These are phyloP conservation scores for Bovichtus diacanthus DNA, from an alignment of 2,797 vertebrate genomes.

Conservation along the genomic window DNA sequence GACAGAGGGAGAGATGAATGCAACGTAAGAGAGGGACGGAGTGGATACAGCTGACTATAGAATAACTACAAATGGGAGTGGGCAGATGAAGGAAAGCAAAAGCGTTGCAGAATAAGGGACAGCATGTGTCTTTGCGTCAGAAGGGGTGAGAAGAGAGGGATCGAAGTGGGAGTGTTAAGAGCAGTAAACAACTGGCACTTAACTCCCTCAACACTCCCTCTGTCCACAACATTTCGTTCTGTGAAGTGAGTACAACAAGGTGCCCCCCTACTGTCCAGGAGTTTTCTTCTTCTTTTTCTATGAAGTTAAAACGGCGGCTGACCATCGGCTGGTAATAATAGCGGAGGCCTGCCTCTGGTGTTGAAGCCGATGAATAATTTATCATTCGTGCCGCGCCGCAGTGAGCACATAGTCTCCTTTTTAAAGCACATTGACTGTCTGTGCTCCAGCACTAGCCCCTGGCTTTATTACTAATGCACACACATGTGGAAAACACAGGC, in stretches of 20 bases:
- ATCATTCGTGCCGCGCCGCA: constrained; percentile 66
- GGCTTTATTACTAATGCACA: constrained; percentile 61
- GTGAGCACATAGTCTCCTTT: constrained; percentile 72
- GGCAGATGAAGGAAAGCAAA: neutral
- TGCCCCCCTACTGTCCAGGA: neutral
- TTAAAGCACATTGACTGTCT: constrained; percentile 73
- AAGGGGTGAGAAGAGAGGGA: neutral
- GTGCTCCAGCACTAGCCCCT: constrained; percentile 51
- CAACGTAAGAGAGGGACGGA: constrained; percentile 31
- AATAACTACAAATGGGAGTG: constrained; percentile 18
- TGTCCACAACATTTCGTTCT: constrained; percentile 19
- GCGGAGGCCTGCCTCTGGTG: constrained; percentile 55
- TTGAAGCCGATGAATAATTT: constrained; percentile 81
- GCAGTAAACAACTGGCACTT: constrained; percentile 33
- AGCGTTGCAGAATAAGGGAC: neutral
- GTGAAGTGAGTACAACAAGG: constrained; percentile 7
- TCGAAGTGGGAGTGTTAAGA: constrained; percentile 24
- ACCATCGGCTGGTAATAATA: constrained; percentile 65
- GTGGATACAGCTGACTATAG: constrained; percentile 31
- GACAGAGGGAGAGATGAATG: constrained; percentile 26
- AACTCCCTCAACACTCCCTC: constrained; percentile 37
- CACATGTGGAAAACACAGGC: constrained; percentile 17
- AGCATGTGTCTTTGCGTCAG: neutral
- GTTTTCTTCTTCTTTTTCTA: constrained; percentile 15
- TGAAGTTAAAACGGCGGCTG: constrained; percentile 47